A percentile compares a stretch with the other conserved stretches of the same genome.
These are phyloP conservation scores for Ptychochromis oligacanthus DNA, from an alignment of 2,113 vertebrate species.

Conservation along the genomic window DNA sequence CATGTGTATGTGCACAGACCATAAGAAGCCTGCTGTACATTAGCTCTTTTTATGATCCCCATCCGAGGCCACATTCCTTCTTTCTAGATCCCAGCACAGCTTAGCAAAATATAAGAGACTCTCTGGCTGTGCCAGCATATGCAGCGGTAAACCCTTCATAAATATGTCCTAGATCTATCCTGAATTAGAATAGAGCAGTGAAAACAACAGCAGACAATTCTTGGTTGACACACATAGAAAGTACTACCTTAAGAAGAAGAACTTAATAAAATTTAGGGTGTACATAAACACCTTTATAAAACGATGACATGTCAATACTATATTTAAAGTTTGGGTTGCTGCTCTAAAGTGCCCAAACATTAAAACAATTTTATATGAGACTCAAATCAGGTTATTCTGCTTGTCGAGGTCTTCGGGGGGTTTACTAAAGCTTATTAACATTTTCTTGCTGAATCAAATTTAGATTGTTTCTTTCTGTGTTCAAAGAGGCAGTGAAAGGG, in stretches of 20 bases:
- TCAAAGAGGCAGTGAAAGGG: neutral
- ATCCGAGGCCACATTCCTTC: slow-evolving; percentile 55
- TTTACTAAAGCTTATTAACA: too few species aligned
- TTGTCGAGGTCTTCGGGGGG: too few species aligned
- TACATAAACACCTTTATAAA: too few species aligned
- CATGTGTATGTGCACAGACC: neutral
- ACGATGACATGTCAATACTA: neutral
- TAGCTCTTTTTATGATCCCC: slow-evolving; percentile 63
- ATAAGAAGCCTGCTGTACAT: slow-evolving; percentile 58
- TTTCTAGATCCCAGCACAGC: slow-evolving; percentile 38
- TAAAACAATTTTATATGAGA: neutral
- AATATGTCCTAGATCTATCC: slow-evolving; percentile 39
- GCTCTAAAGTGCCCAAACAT: neutral
- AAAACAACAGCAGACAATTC: slow-evolving; percentile 27
- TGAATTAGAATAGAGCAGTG: slow-evolving; percentile 22
- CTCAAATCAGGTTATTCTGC: neutral
- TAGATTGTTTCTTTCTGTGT: neutral
- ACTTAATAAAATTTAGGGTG: neutral
- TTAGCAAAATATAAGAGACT: slow-evolving; percentile 35
- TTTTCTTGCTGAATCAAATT: too few species aligned
- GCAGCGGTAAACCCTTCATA: slow-evolving; percentile 21
- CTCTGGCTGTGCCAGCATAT: slow-evolving; percentile 37
- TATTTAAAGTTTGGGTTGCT: neutral
- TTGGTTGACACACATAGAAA: neutral
- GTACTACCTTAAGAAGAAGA: neutral